A percentile compares a stretch with the other conserved stretches of the same genome.
These are phyloP conservation scores for Melanostoma scalare DNA, from an alignment of 2,888 invertebrate genomes.

Conservation along the genomic window DNA sequence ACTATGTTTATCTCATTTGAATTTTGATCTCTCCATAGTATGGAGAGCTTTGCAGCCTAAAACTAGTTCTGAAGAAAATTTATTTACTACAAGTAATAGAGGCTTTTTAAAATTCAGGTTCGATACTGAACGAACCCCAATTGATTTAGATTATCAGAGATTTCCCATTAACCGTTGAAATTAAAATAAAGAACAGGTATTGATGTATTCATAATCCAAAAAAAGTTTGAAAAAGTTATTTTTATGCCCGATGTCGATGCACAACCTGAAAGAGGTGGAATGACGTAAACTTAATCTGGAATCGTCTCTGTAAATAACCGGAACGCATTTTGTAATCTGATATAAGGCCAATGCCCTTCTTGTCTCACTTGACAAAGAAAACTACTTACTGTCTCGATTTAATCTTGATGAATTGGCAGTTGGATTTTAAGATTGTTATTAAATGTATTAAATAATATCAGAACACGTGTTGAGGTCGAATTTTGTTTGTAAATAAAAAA, in stretches of 20 bases:
- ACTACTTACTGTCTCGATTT: constrained; percentile 18
- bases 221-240: constrained; percentile 13
- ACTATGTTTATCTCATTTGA: no score
- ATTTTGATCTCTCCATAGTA: no score
- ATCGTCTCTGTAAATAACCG: constrained; percentile 56
- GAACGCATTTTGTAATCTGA: constrained; percentile 67
- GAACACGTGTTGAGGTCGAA: constrained; percentile 12
- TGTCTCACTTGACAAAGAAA: constrained; percentile 18
- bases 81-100: no score
- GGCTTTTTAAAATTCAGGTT: no score
- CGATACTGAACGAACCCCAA: no score
- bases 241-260: constrained; percentile 38
- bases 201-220: background rate
- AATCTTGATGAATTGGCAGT: constrained; percentile 30
- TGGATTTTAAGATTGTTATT: background rate
- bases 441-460: constrained; percentile 22
- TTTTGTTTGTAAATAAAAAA: constrained; percentile 11
- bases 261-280: constrained; percentile 31
- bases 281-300: constrained; percentile 52
- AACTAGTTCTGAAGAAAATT: no score
- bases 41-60: no score
- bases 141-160: background rate
- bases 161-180: constrained; percentile 19
- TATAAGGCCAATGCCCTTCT: constrained; percentile 58
- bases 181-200: constrained; percentile 13